A percentile compares a stretch with the other conserved stretches of the same genome.
Conservation (phyloP, 2,888 invertebrate genomes). For the Tholera decimalis region DNA sequence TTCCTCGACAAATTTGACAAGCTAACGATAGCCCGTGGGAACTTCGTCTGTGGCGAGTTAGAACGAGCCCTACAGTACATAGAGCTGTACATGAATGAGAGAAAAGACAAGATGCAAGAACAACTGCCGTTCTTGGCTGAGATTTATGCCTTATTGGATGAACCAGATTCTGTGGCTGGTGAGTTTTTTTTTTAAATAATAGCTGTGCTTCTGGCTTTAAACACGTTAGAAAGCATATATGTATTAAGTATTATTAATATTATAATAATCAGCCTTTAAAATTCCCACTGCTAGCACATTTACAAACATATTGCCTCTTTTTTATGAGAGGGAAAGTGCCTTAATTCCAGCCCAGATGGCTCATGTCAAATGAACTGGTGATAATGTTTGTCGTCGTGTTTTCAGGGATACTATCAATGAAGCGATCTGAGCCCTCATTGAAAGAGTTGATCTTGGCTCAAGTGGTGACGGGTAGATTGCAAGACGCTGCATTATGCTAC, state of each 20-base stretch:
- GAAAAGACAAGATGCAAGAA: constrained; percentile 89
- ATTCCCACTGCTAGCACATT: too few relatives aligned
- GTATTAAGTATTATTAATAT: too few relatives aligned
- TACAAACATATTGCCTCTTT: too few relatives aligned
- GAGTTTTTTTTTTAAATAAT: constrained; percentile 53
- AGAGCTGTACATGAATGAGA: constrained; percentile 93
- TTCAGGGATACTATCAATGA: constrained; percentile 93
- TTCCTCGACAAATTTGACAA: constrained; percentile 92
- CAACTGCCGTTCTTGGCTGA: constrained; percentile 93
- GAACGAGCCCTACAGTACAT: constrained; percentile 95
- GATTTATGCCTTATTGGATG: constrained; percentile 97
- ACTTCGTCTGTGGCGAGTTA: constrained; percentile 94
- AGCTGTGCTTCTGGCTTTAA: neutral
- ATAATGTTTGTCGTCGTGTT: constrained; percentile 1
- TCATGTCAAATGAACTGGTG: too few relatives aligned
- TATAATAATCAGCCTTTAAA: too few relatives aligned
- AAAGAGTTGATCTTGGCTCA: constrained; percentile 96
- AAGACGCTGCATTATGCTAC: constrained; percentile 97
- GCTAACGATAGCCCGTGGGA: constrained; percentile 93
- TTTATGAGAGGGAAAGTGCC: too few relatives aligned
- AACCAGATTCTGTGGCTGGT: constrained; percentile 97
- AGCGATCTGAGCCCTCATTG: constrained; percentile 94
- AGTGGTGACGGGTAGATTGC: constrained; percentile 95
- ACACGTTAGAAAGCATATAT: too few relatives aligned
- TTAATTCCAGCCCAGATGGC: too few relatives aligned